Evolutionary conservation across 2,797 vertebrate species (phyloP), one percentile per base, ranked within the genome.

Genomic region (Rhadinocentrus ornatus): DNA sequence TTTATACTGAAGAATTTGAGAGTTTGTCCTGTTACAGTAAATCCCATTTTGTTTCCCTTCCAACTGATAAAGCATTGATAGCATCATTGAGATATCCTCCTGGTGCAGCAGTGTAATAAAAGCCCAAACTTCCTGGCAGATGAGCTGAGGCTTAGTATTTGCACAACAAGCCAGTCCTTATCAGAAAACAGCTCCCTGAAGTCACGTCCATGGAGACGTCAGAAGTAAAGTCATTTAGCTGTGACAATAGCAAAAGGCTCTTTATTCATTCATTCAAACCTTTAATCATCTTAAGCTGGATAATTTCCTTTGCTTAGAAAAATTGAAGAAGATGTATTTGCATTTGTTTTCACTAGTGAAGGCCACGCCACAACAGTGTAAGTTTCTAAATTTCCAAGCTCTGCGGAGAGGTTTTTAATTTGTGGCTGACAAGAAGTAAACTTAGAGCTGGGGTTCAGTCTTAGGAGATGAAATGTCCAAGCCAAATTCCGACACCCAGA

Each of bases 91-190:
- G 77, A 77, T 77, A 77, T 76, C 61, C 52, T 75, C 31, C 77
- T 58, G 69, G 63, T 78, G 66, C 32, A 34, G 34, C 20, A 80
- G 69, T 83, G 73, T 80, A 86, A 85, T 82, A 69, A 88, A 83
- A 84, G 52, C 63, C 73, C 29, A 50, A 84, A 78, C 69, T 79
- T 78, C 76, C 77, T 46, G 66, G 70, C 62, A 78, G 69, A 73
- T 58, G 73, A 83, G 81, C 77, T 68, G 84, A 75, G 70, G 48
- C 44, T 55, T 76, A 80, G 64, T 77, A 75, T 81, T 82, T 86
- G 59, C 60, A 66, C 56, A 50, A 80, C 26, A 35, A 89, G 71
- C 66, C 54, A 62, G 65, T 77, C 41, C n/a, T 61, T 73, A 71
- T 84, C 22, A 46, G 83, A 84, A n/a, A 72, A 79, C 66, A 54